Percentiles rank a stretch among this genome's conserved stretches.
Conservation (phyloP, 2,888 invertebrate species). For the Scrobipalpa atriplicella region DNA sequence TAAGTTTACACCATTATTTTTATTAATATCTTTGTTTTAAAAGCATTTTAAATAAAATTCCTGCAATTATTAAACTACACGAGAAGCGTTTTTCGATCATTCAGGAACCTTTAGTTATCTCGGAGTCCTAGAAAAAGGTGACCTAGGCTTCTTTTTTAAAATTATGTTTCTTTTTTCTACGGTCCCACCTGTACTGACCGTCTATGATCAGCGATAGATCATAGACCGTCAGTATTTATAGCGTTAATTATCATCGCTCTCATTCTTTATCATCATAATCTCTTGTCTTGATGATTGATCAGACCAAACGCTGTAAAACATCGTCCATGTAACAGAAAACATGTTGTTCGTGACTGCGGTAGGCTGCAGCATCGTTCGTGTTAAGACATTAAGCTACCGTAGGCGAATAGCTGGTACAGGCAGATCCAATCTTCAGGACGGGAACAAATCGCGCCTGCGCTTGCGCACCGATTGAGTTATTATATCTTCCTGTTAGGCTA, state of each 20-base stretch:
- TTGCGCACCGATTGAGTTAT: slow-evolving; percentile 80
- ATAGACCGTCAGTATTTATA: too few relatives aligned
- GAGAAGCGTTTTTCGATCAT: too few relatives aligned
- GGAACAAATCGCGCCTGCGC: slow-evolving; percentile 75
- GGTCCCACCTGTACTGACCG: too few relatives aligned
- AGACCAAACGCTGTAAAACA: neutral
- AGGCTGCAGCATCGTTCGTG: slow-evolving; percentile 66
- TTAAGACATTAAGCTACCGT: slow-evolving; percentile 75
- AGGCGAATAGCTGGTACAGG: slow-evolving; percentile 55
- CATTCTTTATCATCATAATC: neutral
- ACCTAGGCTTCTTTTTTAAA: too few relatives aligned
- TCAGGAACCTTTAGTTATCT: too few relatives aligned
- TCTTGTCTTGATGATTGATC: neutral
- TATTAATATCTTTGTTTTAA: neutral
- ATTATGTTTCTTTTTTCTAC: too few relatives aligned
- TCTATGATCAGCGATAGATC: too few relatives aligned
- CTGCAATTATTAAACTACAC: too few relatives aligned
- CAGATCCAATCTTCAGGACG: slow-evolving; percentile 76
- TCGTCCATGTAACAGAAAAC: slow-evolving; percentile 36
- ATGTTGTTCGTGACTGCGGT: slow-evolving; percentile 62
- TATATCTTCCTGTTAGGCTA: slow-evolving; percentile 80
- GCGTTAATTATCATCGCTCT: neutral
- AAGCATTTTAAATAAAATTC: too few relatives aligned
- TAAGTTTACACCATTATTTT: slow-evolving; percentile 27
- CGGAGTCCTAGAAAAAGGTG: too few relatives aligned